A percentile compares a stretch with the other conserved stretches of the same genome.
Conservation (phyloP, 1,140 invertebrate species). For the Microplitis mediator region DNA sequence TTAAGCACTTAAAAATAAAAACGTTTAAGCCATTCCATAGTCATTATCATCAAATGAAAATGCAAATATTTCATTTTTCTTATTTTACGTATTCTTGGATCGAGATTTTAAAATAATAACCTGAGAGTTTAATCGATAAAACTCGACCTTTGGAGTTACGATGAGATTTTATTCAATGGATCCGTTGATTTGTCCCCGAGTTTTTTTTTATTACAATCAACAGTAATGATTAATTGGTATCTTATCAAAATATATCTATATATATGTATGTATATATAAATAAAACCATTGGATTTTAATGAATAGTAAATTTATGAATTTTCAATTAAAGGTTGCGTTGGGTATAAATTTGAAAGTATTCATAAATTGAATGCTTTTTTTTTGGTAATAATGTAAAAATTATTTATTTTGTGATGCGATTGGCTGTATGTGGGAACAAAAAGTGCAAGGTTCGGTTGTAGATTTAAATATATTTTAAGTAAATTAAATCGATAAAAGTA, state of each 20-base stretch:
- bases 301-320: too few species aligned
- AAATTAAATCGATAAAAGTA: too few species aligned
- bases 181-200: background rate
- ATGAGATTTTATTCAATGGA: background rate
- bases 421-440: too few species aligned
- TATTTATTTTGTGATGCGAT: background rate
- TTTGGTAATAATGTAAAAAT: too few species aligned
- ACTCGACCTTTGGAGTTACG: background rate
- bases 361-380: too few species aligned
- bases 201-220: background rate
- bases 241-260: background rate
- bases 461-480: background rate
- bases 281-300: background rate
- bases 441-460: too few species aligned
- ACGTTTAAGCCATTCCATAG: background rate
- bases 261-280: background rate
- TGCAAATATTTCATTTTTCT: background rate
- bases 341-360: too few species aligned
- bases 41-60: background rate
- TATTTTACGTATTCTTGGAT: background rate
- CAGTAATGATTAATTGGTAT: conserved; percentile 15
- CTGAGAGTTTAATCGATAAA: background rate
- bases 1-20: background rate
- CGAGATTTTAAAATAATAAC: background rate
- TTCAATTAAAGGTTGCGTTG: too few species aligned